These are phyloP conservation scores for Solenopsis invicta DNA, from an alignment of 1,140 invertebrate genomes.

Conservation along the genomic window DNA sequence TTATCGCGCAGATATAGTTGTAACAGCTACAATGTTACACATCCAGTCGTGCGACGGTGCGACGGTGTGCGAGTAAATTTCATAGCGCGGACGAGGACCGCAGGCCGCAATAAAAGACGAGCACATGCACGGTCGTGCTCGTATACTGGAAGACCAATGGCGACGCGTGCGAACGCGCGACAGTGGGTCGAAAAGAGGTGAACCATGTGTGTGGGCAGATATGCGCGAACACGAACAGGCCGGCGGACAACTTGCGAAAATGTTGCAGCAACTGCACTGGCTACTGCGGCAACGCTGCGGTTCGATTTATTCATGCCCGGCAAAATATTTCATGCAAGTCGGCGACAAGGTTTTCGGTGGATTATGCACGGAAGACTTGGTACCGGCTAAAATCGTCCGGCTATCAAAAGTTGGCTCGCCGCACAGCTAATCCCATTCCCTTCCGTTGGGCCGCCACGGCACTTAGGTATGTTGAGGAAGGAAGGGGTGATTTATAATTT, in stretches of 20 bases:
- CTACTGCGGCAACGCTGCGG: constrained; percentile 69
- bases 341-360: constrained; percentile 72
- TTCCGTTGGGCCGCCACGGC: not conserved
- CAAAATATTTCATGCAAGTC: constrained; percentile 82
- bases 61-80: constrained; percentile 72
- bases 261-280: constrained; percentile 58
- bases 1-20: constrained; percentile 21
- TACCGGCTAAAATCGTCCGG: constrained; percentile 79
- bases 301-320: constrained; percentile 80
- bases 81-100: constrained; percentile 71
- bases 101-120: constrained; percentile 77
- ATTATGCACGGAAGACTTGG: constrained; percentile 80
- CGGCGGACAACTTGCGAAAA: constrained; percentile 67
- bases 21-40: constrained; percentile 56
- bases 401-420: constrained; percentile 80
- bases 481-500: constrained; percentile 56
- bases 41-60: constrained; percentile 19
- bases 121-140: constrained; percentile 67
- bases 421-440: not conserved
- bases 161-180: constrained; percentile 56
- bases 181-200: constrained; percentile 49
- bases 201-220: constrained; percentile 37
- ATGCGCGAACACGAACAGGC: not conserved
- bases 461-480: constrained; percentile 2
- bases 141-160: constrained; percentile 59